phyloP scores from a whole-genome alignment of 2,113 vertebrate species.

The Pogonocichla stellata region DNA sequence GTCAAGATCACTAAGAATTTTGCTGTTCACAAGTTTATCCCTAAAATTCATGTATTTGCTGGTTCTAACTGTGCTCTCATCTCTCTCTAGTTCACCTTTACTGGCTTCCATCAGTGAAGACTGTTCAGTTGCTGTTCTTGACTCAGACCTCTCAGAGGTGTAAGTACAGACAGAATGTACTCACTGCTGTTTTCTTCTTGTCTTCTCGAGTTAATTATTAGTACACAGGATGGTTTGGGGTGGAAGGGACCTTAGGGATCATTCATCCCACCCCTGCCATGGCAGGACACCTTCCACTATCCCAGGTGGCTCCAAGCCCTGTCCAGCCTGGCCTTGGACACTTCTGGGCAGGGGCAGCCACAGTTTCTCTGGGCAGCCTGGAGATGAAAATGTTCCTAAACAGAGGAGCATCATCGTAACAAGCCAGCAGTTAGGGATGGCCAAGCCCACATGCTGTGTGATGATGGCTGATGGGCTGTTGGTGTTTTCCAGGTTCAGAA shows the following conservation, averaged over 20 bases:
- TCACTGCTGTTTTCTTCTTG: neutral
- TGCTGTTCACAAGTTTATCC: neutral
- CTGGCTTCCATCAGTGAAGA: conserved; percentile 93
- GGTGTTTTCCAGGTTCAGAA: conserved; percentile 78
- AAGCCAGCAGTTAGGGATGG: neutral
- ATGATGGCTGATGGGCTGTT: neutral
- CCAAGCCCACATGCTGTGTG: accelerated
- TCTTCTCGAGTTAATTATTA: neutral
- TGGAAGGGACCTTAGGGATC: neutral
- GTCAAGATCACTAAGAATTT: neutral
- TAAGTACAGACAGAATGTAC: conserved; percentile 72
- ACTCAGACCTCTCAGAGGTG: conserved; percentile 84
- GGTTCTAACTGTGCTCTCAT: neutral
- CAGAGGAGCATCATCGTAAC: neutral
- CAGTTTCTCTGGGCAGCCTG: neutral
- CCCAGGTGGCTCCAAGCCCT: neutral
- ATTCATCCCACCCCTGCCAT: neutral
- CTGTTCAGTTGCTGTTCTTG: conserved; percentile 87
- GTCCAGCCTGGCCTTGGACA: neutral
- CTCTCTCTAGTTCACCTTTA: conserved; percentile 76
- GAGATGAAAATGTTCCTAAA: neutral
- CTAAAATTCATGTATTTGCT: neutral
- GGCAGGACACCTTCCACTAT: neutral
- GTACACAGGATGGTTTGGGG: neutral
- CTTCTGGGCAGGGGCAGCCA: neutral